Evolutionary conservation across 1,140 invertebrate species (phyloP).

Genomic region (Littorina saxatilis): DNA sequence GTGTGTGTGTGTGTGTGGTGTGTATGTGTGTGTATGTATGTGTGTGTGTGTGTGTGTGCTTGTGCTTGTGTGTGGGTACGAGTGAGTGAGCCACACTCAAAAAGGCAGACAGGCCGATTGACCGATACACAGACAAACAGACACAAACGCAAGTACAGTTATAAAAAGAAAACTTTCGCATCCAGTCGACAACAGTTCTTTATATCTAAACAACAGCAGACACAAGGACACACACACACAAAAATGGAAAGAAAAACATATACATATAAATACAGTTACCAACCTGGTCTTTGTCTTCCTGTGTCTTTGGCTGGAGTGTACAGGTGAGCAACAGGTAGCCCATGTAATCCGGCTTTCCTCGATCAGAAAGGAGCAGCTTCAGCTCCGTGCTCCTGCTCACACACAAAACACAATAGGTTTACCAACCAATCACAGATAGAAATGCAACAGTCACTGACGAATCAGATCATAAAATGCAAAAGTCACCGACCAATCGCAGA

Average conservation of each 20-base stretch:
- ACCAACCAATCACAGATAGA: not conserved
- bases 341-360: conserved; percentile 80
- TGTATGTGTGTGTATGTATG: no score
- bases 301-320: conserved; percentile 90
- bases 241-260: not conserved
- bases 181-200: not conserved
- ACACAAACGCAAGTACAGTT: not conserved
- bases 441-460: not conserved
- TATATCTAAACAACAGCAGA: not conserved
- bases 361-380: conserved; percentile 77
- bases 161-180: not conserved
- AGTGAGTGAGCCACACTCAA: no score
- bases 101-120: not conserved
- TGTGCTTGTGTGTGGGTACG: no score
- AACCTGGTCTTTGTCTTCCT: conserved; percentile 90
- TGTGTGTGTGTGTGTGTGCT: no score
- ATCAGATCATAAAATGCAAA: not conserved
- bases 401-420: conserved; percentile 34
- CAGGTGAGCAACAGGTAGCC: conserved; percentile 89
- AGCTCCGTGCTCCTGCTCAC: conserved; percentile 84
- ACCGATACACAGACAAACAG: conserved; percentile 2
- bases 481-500: not conserved
- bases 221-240: not conserved
- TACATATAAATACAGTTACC: not conserved
- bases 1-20: no score